Evolutionary conservation across 2,113 vertebrate species (phyloP), one percentile per base, ranked within the genome.

Genomic region (Thryonomys swinderianus): DNA sequence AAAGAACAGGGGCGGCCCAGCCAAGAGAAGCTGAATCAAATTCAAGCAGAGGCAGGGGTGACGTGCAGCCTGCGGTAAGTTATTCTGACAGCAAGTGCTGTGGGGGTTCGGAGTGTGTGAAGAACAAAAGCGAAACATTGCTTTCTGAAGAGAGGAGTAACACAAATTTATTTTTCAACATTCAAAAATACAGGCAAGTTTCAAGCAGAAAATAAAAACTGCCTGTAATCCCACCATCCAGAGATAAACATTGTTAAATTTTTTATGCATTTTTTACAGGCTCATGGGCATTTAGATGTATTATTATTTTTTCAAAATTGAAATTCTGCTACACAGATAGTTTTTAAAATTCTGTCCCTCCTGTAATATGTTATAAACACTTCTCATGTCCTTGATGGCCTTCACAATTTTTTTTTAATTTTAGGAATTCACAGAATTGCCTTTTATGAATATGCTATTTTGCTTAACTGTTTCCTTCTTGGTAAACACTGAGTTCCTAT

Each of bases 251-350:
- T 66, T 94, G 90, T 64, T 95, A 95, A 93, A 96, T 94, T 85
- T 94, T 94, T 97, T 66, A 93, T 95, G 87, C 40, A 55, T 96
- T 95, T 93, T 87, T 95, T 81, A 81, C 53, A 95, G 84, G 88
- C 92, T 88, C 76, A 27, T 89, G 95, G 92, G 90, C 92, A 84
- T 96, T 95, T 27, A 61, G 86, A 76, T 80, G 32, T 76, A 95
- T 86, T 96, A 88, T 88, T 94, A 69, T 91, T 79, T 95, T 89
- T 95, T 59, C 89, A 76, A 82, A 94, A 91, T 82, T 96, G 85
- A 66, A 74, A 91, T 88, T 94, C 71, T 78, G 76, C 78, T 51
- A 45, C 48, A 80, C 59, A 73, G 37, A 48, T 2, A 23, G 86
- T 42, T 96, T 74, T 30, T 74, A 32, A 90, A 83, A 59, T 80